Conservation (phyloP, 2,113 vertebrate genomes). For the Gopherus flavomarginatus region DNA sequence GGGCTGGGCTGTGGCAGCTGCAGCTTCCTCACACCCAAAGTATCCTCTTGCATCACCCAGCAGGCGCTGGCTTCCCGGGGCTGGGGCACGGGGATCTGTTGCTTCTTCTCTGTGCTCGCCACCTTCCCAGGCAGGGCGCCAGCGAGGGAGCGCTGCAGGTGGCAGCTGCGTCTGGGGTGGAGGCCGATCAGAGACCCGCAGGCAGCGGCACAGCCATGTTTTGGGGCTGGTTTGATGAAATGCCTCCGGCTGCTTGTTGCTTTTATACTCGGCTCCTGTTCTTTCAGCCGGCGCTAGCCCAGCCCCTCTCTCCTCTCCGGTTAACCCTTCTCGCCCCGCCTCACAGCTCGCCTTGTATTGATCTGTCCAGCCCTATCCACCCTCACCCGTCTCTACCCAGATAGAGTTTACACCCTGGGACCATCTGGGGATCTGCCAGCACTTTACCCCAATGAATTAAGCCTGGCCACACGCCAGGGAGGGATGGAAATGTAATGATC, state of each 20-base stretch:
- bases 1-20: not conserved
- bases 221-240: not conserved
- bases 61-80: not conserved
- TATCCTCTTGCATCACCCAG: not conserved
- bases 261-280: not conserved
- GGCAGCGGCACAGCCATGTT: not conserved
- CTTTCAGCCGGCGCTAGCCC: not conserved
- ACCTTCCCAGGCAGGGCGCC: not conserved
- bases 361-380: not conserved
- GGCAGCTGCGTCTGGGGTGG: not conserved
- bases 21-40: not conserved
- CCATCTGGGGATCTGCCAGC: not conserved
- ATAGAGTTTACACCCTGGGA: not conserved
- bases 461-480: slow-evolving; percentile 45
- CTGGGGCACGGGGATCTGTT: not conserved
- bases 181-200: not conserved
- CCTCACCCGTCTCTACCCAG: not conserved
- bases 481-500: not conserved
- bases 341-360: not conserved
- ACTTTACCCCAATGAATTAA: slow-evolving; percentile 31
- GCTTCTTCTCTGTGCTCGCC: not conserved
- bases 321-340: not conserved
- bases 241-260: not conserved
- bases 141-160: not conserved
- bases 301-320: not conserved